Conservation (phyloP, 2,888 invertebrate genomes). For the Atherix ibis region DNA sequence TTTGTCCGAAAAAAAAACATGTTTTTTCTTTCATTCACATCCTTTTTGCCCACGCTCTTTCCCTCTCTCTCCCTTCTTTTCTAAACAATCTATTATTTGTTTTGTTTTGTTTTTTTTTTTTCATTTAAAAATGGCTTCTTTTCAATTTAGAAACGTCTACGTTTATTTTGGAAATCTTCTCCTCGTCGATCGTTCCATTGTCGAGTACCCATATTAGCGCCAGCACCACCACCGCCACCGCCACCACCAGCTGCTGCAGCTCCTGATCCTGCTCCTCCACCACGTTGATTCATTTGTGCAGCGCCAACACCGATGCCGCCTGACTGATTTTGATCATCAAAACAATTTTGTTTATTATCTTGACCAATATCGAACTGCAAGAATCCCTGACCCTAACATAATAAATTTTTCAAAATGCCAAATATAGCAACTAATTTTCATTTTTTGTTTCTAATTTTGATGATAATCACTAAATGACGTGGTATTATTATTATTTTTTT, state of each 20-base stretch:
- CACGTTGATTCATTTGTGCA: constrained; percentile 13
- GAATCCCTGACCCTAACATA: constrained; percentile 24
- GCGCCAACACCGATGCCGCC: constrained; percentile 17
- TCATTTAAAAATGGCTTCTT: not conserved
- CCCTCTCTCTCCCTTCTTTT: too few relatives aligned
- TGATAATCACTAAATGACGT: constrained; percentile 2
- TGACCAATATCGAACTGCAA: constrained; percentile 15
- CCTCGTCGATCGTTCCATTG: constrained; percentile 17
- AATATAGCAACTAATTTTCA: not conserved
- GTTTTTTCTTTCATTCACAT: too few relatives aligned
- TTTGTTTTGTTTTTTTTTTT: not conserved
- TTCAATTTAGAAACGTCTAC: constrained; percentile 29
- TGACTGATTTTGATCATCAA: constrained; percentile 21
- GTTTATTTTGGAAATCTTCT: constrained; percentile 18
- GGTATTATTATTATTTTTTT: not conserved
- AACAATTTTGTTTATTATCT: constrained; percentile 21
- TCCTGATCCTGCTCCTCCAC: constrained; percentile 15
- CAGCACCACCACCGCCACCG: constrained; percentile 11
- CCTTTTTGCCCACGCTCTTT: too few relatives aligned
- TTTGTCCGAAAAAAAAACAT: too few relatives aligned
- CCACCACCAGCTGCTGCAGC: too few relatives aligned
- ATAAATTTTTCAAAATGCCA: constrained; percentile 17
- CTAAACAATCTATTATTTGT: too few relatives aligned
- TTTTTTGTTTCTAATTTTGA: not conserved
- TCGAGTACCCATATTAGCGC: too few relatives aligned